phyloP scores from a whole-genome alignment of 1,140 invertebrate genomes.

The Dreissena polymorpha region DNA sequence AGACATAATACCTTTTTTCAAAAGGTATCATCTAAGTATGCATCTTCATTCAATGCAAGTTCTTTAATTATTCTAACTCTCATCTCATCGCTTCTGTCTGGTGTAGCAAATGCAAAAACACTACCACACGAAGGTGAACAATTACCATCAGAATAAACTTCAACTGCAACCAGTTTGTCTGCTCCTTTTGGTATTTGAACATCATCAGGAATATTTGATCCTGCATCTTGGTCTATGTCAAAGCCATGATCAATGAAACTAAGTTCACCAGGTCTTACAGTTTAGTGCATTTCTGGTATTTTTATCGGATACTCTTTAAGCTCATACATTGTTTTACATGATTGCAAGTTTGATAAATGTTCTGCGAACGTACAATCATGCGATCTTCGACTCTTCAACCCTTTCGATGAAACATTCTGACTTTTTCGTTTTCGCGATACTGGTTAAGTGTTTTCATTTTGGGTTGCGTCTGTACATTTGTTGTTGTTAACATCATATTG shows the following conservation, averaged over 20 bases:
- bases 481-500: neutral
- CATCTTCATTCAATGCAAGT: conserved; percentile 14
- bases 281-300: conserved; percentile 10
- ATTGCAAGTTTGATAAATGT: neutral
- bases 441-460: neutral
- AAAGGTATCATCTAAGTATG: conserved; percentile 13
- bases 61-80: conserved; percentile 16
- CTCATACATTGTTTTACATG: conserved; percentile 1
- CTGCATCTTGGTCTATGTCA: conserved; percentile 13
- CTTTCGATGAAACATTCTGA: neutral
- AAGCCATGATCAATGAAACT: neutral
- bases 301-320: neutral
- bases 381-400: neutral
- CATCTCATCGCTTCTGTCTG: neutral
- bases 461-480: neutral
- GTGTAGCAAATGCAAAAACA: conserved; percentile 11
- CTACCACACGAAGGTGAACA: conserved; percentile 29
- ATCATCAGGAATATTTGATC: conserved; percentile 10
- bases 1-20: neutral
- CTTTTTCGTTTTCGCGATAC: neutral
- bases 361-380: neutral
- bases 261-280: conserved; percentile 24
- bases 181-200: conserved; percentile 8
- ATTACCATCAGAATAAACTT: conserved; percentile 23
- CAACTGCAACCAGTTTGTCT: conserved; percentile 16